A percentile compares a stretch with the other conserved stretches of the same genome.
These are phyloP conservation scores for Deilephila elpenor DNA, from an alignment of 2,888 invertebrate species.

Conservation along the genomic window DNA sequence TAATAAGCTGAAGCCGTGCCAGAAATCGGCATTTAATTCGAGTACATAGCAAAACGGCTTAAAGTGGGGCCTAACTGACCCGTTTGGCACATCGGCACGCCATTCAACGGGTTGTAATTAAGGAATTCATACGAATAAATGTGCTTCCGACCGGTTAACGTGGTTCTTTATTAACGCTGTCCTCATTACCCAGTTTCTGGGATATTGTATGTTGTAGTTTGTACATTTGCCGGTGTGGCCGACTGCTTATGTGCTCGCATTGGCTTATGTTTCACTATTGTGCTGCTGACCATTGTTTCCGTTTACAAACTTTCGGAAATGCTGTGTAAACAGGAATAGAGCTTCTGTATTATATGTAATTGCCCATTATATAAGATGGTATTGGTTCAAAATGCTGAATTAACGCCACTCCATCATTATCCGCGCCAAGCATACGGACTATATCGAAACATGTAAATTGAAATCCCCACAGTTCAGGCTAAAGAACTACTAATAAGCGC, in stretches of 20 bases:
- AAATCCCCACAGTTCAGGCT: no score
- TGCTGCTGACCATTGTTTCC: background rate
- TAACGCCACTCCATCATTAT: no score
- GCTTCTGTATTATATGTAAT: no score
- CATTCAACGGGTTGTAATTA: constrained; percentile 28
- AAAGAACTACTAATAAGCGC: no score
- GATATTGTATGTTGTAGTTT: constrained; percentile 16
- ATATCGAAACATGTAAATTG: no score
- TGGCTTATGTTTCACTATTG: constrained; percentile 9
- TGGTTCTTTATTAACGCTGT: constrained; percentile 18
- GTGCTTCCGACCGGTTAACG: constrained; percentile 4
- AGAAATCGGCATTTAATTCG: constrained; percentile 23
- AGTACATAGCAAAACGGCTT: constrained; percentile 5
- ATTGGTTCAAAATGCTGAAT: no score
- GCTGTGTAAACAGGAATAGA: no score
- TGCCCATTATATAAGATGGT: no score
- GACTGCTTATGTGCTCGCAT: background rate
- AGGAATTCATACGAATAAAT: constrained; percentile 26
- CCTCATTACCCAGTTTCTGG: constrained; percentile 26
- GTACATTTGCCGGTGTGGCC: constrained; percentile 9
- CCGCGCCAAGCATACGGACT: no score
- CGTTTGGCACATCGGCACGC: constrained; percentile 25
- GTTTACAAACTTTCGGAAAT: constrained; percentile 7
- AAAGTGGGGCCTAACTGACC: constrained; percentile 2
- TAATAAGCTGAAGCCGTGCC: constrained; percentile 19